phyloP scores from a whole-genome alignment of 2,797 vertebrate species.

The Prionace glauca region DNA sequence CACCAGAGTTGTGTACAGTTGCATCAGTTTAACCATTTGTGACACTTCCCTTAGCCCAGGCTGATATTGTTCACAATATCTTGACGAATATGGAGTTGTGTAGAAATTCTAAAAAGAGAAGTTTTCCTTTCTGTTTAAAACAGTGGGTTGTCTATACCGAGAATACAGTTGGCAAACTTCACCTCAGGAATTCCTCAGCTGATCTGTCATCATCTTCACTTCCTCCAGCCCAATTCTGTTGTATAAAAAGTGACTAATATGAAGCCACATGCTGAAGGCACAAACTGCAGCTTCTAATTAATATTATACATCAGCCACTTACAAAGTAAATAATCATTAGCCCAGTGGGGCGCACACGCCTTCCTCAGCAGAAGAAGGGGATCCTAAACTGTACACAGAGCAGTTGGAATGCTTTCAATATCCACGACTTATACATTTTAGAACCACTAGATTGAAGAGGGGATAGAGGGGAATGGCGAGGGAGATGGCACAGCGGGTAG shows the following conservation, averaged over 20 bases:
- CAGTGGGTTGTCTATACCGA: neutral
- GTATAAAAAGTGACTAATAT: neutral
- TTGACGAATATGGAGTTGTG: neutral
- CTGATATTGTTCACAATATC: neutral
- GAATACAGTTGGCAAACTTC: neutral
- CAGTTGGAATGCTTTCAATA: neutral
- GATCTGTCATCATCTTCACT: neutral
- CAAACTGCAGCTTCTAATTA: neutral
- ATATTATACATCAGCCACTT: constrained; percentile 18
- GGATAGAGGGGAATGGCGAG: neutral
- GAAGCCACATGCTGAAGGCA: neutral
- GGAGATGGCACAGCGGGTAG: too few relatives aligned
- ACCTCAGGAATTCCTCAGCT: neutral
- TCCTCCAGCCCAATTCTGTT: constrained; percentile 5
- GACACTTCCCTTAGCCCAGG: neutral
- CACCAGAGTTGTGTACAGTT: too few relatives aligned
- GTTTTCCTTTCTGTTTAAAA: neutral
- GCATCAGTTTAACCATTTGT: neutral
- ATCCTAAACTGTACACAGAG: neutral
- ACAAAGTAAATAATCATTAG: constrained; percentile 29
- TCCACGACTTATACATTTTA: neutral
- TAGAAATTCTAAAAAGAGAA: neutral
- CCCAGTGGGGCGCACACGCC: neutral
- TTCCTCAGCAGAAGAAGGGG: neutral
- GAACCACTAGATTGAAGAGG: neutral